Base-by-base conservation (phyloP, 2,113 vertebrate species). In the Bucco capensis region DNA sequence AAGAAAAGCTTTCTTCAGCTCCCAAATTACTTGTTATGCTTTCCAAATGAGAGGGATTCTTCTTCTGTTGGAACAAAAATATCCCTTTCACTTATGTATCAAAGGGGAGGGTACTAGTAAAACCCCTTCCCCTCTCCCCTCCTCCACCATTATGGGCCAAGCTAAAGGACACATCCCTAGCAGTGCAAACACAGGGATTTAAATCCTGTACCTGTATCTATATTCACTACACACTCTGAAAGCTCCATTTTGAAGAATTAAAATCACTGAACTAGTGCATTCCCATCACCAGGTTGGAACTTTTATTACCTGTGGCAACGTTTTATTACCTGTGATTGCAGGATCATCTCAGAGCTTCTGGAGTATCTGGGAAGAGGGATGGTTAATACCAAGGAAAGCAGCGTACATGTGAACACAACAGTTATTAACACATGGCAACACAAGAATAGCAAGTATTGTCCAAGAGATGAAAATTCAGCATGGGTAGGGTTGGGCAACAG, bases 401-500 rank as follows among this genome's bases (percentile, higher is more conserved):
- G 38, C 13, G 15, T 31, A 82, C 12, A n/a, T 11, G 72, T 4
- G 6, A 69, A 65, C 18, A 28, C 0, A 0, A 21, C 33, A 17
- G 6, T 85, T n/a, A 66, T n/a, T 80, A 70, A 40, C 69, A 79
- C 38, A 38, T 56, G 17, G 17, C 65, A 83, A 60, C 18, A 33
- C 25, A 30, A 50, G 66, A 83, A 60, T 35, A 70, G n/a, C 0
- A 40, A 81, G 19, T 58, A 38, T 31, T 56, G 19, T 8, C 54
- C 21, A 53, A 72, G 31, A 65, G 33, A 28, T 12, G 40, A 40
- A 70, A 82, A 76, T 4, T 8, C 28, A n/a, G 28, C 27, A 25
- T 0, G 6, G 30, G 30, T 3, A 46, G 25, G 0, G 0, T 0
- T 49, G 56, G 56, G 30, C 83, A 69, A 31, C 12, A 38, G 66